Evolutionary conservation across 2,888 invertebrate genomes (phyloP), one percentile per base, ranked within the genome.

Genomic region (Lordiphosa fenestrarum): DNA sequence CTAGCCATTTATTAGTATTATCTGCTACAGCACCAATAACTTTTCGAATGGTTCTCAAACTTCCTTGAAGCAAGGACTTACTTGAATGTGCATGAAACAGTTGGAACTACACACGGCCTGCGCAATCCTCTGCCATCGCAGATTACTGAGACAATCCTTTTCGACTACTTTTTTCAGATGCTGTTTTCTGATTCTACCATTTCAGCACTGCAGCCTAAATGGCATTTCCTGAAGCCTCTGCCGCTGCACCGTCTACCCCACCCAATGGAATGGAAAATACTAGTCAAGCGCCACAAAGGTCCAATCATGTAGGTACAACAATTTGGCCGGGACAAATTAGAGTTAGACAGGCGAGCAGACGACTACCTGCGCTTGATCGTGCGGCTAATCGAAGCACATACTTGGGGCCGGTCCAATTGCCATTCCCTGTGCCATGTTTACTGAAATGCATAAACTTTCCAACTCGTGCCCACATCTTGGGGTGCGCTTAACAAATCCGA

Each of bases 161-260:
- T 30, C 2, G 30, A 2, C 4, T 3, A 9, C 30, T 30, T 10
- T 1, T 30, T 30, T 30, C 30, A 30, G 30, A 30, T 30, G 15
- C 9, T 15, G 2, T 42, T 38, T 2, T 49, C n/a, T 39, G 6
- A 65, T 54, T 54, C 4, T 50, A 21, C 39, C 40, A 12, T 66
- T 62, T 44, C 61, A 70, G 67, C 66, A 40, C 12, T 50, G 23
- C 15, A 9, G 44, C 19, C 19, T 36, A 39, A 60, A 70, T 70
- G 67, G 70, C 58, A 49, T 62, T 64, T 37, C 51, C 53, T 19
- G 67, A 64, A 44, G 33, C 50, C 13, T 44, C 44, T 53, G 33
- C 67, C 12, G 41, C 41, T 13, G 42, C 51, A n/a, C 50, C 56
- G 37, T 41, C 57, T 41, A 60, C 63, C 47, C 39, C 73, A 40